phyloP scores from a whole-genome alignment of 2,113 vertebrate genomes.

The Phaethon lepturus region DNA sequence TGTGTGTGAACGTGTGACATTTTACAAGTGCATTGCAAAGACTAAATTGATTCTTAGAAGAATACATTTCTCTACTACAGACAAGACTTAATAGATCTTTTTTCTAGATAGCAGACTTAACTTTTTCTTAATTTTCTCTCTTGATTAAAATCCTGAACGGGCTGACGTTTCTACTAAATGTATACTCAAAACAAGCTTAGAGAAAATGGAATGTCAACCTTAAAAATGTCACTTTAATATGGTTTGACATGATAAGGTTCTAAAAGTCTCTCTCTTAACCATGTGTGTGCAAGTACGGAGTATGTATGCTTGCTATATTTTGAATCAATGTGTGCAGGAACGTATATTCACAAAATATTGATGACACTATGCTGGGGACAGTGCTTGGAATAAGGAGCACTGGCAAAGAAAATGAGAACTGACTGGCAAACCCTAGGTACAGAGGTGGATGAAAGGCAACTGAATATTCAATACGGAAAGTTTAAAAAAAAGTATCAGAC shows the following conservation, averaged over 20 bases:
- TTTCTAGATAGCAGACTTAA: constrained; percentile 50
- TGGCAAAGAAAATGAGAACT: neutral
- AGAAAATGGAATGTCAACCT: constrained; percentile 58
- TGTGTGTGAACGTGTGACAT: constrained; percentile 46
- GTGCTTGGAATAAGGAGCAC: neutral
- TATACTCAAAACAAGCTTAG: constrained; percentile 28
- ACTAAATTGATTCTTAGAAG: constrained; percentile 65
- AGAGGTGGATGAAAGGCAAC: neutral
- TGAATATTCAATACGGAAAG: neutral
- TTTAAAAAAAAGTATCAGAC: neutral
- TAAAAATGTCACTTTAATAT: constrained; percentile 54
- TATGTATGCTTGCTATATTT: neutral
- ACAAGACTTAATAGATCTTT: constrained; percentile 58
- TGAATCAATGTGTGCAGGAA: neutral
- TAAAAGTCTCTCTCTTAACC: neutral
- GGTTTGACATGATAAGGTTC: constrained; percentile 29
- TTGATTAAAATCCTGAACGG: constrained; percentile 63
- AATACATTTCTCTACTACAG: constrained; percentile 57
- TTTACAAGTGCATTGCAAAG: constrained; percentile 50
- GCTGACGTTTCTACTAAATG: constrained; percentile 23
- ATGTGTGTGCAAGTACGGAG: neutral
- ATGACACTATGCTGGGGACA: neutral
- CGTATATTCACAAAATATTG: constrained; percentile 5
- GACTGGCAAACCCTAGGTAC: neutral
- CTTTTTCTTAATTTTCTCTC: constrained; percentile 67